Conservation (phyloP, 2,888 invertebrate genomes). For the Pachliopta kotzebuea region DNA sequence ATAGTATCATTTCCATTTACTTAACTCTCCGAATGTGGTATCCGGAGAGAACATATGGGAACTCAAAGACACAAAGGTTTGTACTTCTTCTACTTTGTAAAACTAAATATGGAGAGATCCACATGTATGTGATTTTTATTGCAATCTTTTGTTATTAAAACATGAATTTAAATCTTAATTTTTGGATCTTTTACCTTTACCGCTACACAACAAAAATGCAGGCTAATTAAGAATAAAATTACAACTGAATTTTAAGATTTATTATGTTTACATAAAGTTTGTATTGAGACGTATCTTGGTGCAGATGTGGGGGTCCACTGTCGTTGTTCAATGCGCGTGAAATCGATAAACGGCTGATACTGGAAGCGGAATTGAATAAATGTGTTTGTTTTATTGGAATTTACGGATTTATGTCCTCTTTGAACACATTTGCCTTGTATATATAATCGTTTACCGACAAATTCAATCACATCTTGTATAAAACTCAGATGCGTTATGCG, state of each 20-base stretch:
- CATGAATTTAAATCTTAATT: conserved; percentile 1
- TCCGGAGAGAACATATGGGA: conserved; percentile 57
- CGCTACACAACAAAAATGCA: conserved; percentile 35
- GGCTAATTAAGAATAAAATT: conserved; percentile 30
- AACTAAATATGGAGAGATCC: background rate
- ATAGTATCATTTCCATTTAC: conserved; percentile 53
- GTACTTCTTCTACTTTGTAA: background rate
- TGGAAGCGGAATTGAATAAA: conserved; percentile 46
- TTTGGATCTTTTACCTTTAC: conserved; percentile 14
- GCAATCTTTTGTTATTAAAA: conserved; percentile 2
- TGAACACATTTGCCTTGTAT: conserved; percentile 1
- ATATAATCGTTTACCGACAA: background rate
- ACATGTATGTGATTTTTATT: conserved; percentile 2
- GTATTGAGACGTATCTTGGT: conserved; percentile 37
- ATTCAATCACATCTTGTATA: background rate
- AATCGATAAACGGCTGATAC: conserved; percentile 55
- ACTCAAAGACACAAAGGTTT: conserved; percentile 30
- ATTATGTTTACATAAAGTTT: conserved; percentile 33
- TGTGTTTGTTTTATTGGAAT: conserved; percentile 41
- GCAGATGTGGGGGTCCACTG: conserved; percentile 41
- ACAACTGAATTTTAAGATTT: conserved; percentile 34
- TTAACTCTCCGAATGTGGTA: conserved; percentile 51
- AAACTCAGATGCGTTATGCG: background rate
- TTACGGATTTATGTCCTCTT: conserved; percentile 17
- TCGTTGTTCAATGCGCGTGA: conserved; percentile 61